phyloP scores from a whole-genome alignment of 2,113 vertebrate species.

The Sminthopsis crassicaudata region DNA sequence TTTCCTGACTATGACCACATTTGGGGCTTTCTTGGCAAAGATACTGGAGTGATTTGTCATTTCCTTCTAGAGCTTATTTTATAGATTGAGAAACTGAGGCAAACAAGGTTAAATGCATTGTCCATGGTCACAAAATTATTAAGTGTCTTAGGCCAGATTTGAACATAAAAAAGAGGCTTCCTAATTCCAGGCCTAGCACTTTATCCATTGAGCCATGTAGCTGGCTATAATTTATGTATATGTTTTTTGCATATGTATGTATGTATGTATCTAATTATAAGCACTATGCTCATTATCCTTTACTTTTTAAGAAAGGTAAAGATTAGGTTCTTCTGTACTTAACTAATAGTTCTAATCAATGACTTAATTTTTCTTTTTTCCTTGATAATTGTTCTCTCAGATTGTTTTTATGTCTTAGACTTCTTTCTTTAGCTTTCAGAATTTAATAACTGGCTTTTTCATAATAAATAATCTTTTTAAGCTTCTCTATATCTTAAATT shows the following conservation, averaged over 20 bases:
- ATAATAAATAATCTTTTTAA: background rate
- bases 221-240: background rate
- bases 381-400: background rate
- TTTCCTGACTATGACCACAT: background rate
- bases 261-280: background rate
- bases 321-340: background rate
- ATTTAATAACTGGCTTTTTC: background rate
- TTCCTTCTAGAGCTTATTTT: background rate
- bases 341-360: background rate
- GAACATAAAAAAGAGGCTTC: background rate
- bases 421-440: background rate
- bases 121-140: background rate
- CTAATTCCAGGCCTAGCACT: background rate
- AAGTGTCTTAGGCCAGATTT: background rate
- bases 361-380: conserved; percentile 1
- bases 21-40: background rate
- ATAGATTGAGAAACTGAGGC: background rate
- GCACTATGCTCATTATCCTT: background rate
- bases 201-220: background rate
- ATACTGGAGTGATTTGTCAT: background rate
- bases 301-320: background rate
- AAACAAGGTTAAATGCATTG: background rate
- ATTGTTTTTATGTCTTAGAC: background rate
- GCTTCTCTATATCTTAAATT: background rate
- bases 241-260: background rate